Base-by-base conservation (phyloP, 1,140 invertebrate species). In the Linepithema humile region DNA sequence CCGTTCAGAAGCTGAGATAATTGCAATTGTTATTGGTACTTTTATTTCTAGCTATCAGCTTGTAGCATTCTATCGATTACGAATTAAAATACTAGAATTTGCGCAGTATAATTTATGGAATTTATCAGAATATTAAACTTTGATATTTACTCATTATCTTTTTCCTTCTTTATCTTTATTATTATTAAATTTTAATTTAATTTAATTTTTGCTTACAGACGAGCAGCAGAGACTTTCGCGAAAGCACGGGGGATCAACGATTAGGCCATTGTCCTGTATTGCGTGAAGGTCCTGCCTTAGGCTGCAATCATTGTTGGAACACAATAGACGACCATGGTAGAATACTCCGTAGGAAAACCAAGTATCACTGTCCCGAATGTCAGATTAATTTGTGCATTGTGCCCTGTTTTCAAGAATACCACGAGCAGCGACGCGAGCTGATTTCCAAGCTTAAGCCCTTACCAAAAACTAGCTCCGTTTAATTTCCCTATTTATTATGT, bases 241-340 rank as follows among this genome's bases (percentile, higher is more conserved):
- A 91, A 60, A 88, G 80, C 53, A 83, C 85, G 40, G 74, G 84
- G 0, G 90, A 92, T 67, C 90, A 92, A 26, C 91, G 95, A 48
- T 91, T 94, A 4, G 95, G 96, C 86, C 97, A 98, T 92, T 97
- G 97, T 92, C 97, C 97, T 35, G 96, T 96, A 0, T 95, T 97
- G 26, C 95, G 97, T 55, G 96, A 96, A 9, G 97, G 97, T 1
- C 97, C 97, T 15, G 97, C 97, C 3, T 92, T 98, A 64, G 97
- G 97, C 55, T 98, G 97, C 93, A 97, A 97, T 94, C 97, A 97
- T 91, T 98, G 97, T 93, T 98, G 97, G 97, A 98, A 98, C 90
- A 97, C 97, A 0, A 97, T 97, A 57, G 97, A 98, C 90, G 95
- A 95, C 48, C 96, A 97, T 93, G 97, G 97, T 26, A 94, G 97